Evolutionary conservation across 2,888 invertebrate species (phyloP), one percentile per base, ranked within the genome.

Genomic region (Melikaiella ostensackeni): DNA sequence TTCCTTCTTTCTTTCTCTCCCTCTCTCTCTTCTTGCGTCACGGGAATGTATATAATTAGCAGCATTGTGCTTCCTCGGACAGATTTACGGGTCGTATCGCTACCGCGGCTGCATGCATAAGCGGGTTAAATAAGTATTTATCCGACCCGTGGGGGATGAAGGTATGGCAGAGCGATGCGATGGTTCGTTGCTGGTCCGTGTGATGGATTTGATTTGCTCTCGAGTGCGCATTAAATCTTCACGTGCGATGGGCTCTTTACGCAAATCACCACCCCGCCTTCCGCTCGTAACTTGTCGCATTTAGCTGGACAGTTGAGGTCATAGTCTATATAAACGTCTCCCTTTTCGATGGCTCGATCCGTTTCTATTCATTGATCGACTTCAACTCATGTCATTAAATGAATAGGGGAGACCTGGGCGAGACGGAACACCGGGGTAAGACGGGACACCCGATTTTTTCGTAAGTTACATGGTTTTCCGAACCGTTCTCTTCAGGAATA

Each of bases 51-150:
- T 90, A 91, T 90, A 91, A 91, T 91, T 91, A 91, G 91, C 90
- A 89, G 90, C 89, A 90, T 90, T 91, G 90, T 90, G 88, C 88
- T 89, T 86, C 86, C 87, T 85, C 87, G 86, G 89, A 89, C 91
- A 90, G 91, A 91, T 91, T 91, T 91, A 91, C 91, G 90, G 89
- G 88, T 89, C 86, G 88, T 89, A 90, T 90, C 89, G 89, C 90
- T 88, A 88, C 89, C 88, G 87, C 90, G 88, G 86, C 87, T 89
- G 90, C 89, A 89, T 90, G 89, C 89, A 91, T 89, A 90, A 91
- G 87, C 90, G 89, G 87, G 90, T 90, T 91, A 91, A 91, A 91
- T 91, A 91, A 91, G 91, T 91, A 91, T 91, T 91, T 91, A 91
- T 91, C 90, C 90, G 86, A 87, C 91, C 90, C 91, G 86, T 86